Percentiles rank a stretch among this genome's conserved stretches.
Evolutionary conservation across 2,797 vertebrate species (phyloP).

Genomic region (Anabacerthia variegaticeps): DNA sequence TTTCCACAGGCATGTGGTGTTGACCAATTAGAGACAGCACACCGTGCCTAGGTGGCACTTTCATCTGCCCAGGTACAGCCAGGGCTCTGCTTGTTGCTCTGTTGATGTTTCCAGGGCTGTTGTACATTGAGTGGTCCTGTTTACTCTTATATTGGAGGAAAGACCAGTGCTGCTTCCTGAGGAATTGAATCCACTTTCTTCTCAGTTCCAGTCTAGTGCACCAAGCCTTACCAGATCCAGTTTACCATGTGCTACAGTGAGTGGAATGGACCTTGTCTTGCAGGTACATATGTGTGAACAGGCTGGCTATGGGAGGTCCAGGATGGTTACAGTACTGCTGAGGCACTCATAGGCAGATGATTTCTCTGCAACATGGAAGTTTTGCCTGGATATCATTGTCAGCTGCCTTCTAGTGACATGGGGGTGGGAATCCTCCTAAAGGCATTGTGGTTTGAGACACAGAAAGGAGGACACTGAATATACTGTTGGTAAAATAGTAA

Average conservation of each 20-base stretch:
- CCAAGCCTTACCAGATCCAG: not conserved
- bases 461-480: not conserved
- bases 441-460: not conserved
- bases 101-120: not conserved
- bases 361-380: not conserved
- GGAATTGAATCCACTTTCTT: not conserved
- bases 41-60: rapidly evolving
- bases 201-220: not conserved
- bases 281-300: not conserved
- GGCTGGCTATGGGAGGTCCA: not conserved
- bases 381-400: not conserved
- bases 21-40: not conserved
- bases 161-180: not conserved
- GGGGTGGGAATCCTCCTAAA: not conserved
- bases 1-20: not conserved
- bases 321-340: not conserved
- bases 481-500: not conserved
- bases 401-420: not conserved
- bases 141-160: not conserved
- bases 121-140: not conserved
- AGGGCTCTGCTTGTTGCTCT: not conserved
- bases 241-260: not conserved
- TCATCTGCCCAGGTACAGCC: not conserved
- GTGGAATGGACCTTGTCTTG: not conserved
- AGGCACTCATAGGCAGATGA: not conserved